Evolutionary conservation across 2,113 vertebrate genomes (phyloP), one percentile per base, ranked within the genome.

Genomic region (Coregonus clupeaformis): DNA sequence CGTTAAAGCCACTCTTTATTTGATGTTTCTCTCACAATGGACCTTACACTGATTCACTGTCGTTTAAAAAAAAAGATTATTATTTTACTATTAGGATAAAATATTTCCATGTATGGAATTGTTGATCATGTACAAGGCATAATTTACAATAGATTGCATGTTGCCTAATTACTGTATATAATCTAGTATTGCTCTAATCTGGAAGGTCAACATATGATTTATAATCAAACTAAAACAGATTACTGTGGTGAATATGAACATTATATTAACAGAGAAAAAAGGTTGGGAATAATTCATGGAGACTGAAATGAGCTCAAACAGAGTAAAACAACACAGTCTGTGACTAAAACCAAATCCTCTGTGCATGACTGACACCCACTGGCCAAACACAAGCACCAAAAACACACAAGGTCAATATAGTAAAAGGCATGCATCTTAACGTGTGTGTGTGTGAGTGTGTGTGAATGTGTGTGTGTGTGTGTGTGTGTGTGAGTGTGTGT

Each of bases 341-440:
- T 18, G 16, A 52, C 49, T 18, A 24, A n/a, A n/a, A 60, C 57
- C 24, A 20, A 25, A 20, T 86, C 82, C 69, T 75, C 77, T 90
- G 88, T 81, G 68, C 86, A 81, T 89, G 84, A 85, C 86, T 92
- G 91, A 91, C 91, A 89, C 86, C 91, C 60, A 47, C 91, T 92
- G 89, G 88, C 86, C 81, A 79, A 79, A 80, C 75, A 68, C 55
- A 73, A 71, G 72, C 71, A 72, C 63, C 49, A 65, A 65, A 67
- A 55, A 67, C 49, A 49, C 65, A 27, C 2, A 75, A 76, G 68
- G 74, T 78, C 63, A 75, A 14, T 3, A 42, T 22, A n/a, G 16
- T 64, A 52, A 52, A 52, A 52, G 14, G 9, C 36, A 68, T 20
- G 30, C 12, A 64, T 55, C 27, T 30, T 47, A 22, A 22, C 66